Evolutionary conservation across 2,888 invertebrate genomes (phyloP).

Genomic region (Biston stratarius): DNA sequence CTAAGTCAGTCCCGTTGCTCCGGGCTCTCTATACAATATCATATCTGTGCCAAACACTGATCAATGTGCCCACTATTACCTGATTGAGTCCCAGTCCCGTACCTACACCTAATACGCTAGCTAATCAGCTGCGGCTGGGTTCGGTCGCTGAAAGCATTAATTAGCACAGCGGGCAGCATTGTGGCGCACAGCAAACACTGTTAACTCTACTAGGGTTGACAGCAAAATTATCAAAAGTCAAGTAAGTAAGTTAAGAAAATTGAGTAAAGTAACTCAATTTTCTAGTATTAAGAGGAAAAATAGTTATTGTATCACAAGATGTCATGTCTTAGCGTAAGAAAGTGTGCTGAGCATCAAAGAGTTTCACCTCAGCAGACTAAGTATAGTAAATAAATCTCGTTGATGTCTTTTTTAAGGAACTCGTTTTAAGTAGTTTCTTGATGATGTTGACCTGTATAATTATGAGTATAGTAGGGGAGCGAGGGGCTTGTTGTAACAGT

Average conservation of each 20-base stretch:
- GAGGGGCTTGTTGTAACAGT: no score
- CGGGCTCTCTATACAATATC: no score
- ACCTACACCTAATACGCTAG: slow-evolving; percentile 31
- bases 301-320: background rate
- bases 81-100: background rate
- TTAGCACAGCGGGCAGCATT: slow-evolving; percentile 74
- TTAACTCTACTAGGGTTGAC: slow-evolving; percentile 72
- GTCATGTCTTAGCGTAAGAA: no score
- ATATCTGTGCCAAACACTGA: background rate
- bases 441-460: no score
- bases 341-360: no score
- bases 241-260: no score
- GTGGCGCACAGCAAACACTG: slow-evolving; percentile 75
- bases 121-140: slow-evolving; percentile 41
- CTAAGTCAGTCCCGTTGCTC: no score
- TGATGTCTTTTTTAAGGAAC: slow-evolving; percentile 6
- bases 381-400: background rate
- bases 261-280: background rate
- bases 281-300: background rate
- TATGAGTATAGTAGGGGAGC: no score
- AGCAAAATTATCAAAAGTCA: background rate
- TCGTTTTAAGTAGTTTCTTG: background rate
- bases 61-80: slow-evolving; percentile 8
- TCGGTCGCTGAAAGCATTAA: slow-evolving; percentile 66
- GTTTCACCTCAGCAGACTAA: no score